Evolutionary conservation across 37 sponge, comb jelly and placozoan genomes (phyloP), one percentile per base, ranked within the genome.

Genomic region (Ianthella basta): DNA sequence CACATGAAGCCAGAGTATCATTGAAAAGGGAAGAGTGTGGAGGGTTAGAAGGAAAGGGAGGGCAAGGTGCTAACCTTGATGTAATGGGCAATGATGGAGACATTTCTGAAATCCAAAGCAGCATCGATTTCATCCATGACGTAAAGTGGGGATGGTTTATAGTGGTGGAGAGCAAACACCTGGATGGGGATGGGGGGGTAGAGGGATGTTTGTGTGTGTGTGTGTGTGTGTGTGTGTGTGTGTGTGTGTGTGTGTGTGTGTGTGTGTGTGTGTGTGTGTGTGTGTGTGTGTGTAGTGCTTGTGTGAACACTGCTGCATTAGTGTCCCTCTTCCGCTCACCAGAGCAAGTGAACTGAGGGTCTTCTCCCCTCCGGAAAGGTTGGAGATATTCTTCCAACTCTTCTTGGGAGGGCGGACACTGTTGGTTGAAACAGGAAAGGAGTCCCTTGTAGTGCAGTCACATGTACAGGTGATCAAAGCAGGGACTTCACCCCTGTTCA

Each of bases 111-210:
- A 91, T 99, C 99, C 15, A 99, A 95, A 6, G 99, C 99, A 82
- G 99, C 99, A 81, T 99, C 99, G 29, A 99, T 99, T 87, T 99
- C 99, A 68, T 99, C 99, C 99, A 99, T 99, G 16, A 99, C 97
- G 63, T 99, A 99, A 32, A 99, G 90, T 10, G 99, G 99, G 27
- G 92, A 89, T 25, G 99, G 99, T 74, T 99, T 99, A 92, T 95
- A 99, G 77, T 99, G 99, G 82, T 99, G 99, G 41, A 99, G 97
- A 23, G 99, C 99, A 92, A 99, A 99, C 60, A 99, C 94, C 97
- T 96, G 80, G 0, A 77, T 53, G 61, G 57, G 23, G 15, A 61
- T 29, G 60, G 55, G 34, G 57, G 24, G 15, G 56, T 10, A 82
- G 63, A 4, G 82, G 59, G 34, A 5, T 4, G 24, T n/a, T 38